These are phyloP conservation scores for Plumapathes pennacea DNA, from an alignment of 92 coral and sea anemone genomes.

Conservation along the genomic window DNA sequence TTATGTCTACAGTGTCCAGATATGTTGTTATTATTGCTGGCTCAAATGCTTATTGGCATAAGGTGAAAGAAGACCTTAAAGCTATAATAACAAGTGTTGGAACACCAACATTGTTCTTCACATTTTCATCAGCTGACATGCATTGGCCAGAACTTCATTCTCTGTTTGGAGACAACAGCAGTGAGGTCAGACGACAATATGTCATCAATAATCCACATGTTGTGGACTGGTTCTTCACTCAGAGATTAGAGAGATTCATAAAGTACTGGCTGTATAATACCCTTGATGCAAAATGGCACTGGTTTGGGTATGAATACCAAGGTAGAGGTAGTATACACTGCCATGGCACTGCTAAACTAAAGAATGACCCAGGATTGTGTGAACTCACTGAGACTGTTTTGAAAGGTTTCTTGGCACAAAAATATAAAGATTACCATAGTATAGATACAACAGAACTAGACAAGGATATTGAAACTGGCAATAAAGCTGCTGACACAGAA, in stretches of 20 bases:
- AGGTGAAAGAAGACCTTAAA: conserved; percentile 56
- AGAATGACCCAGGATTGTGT: conserved; percentile 57
- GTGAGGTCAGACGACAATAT: conserved; percentile 41
- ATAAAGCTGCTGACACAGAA: conserved; percentile 42
- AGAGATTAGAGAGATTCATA: conserved; percentile 44
- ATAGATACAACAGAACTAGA: conserved; percentile 32
- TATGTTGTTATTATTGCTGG: conserved; percentile 52
- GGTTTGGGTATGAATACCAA: conserved; percentile 50
- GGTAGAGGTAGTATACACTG: conserved; percentile 57
- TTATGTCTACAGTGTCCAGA: conserved; percentile 49
- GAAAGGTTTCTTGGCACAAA: conserved; percentile 44
- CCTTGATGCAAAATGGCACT: conserved; percentile 54
- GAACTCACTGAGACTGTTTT: conserved; percentile 41
- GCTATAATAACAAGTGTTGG: conserved; percentile 52
- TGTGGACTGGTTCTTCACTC: conserved; percentile 59
- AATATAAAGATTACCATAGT: background rate
- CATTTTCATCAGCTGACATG: conserved; percentile 70
- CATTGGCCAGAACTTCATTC: conserved; percentile 57
- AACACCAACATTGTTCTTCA: conserved; percentile 62
- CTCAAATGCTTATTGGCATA: conserved; percentile 61
- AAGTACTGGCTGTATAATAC: conserved; percentile 54
- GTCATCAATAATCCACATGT: conserved; percentile 58
- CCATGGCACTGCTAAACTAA: conserved; percentile 52
- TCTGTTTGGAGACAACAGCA: conserved; percentile 27
- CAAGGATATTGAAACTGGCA: conserved; percentile 48